Conservation (phyloP, 2,888 invertebrate genomes). For the Drosophila trichaetosa region DNA sequence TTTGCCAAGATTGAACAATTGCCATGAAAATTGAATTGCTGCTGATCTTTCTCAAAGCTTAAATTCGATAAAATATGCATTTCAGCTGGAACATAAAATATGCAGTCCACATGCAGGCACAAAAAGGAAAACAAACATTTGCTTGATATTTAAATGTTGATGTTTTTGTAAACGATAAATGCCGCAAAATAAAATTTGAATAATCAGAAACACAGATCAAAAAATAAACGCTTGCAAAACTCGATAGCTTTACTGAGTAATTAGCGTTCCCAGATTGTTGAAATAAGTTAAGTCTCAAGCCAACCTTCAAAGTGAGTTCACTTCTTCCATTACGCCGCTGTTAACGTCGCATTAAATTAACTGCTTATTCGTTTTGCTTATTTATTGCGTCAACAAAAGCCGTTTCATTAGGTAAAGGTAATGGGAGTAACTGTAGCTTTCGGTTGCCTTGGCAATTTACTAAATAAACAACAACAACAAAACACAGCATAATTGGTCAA, state of each 20-base stretch:
- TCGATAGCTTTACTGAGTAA: slow-evolving; percentile 1
- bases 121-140: not conserved
- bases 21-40: slow-evolving; percentile 56
- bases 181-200: too few relatives aligned
- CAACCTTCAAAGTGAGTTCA: not conserved
- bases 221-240: not conserved
- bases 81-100: slow-evolving; percentile 26
- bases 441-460: slow-evolving; percentile 50
- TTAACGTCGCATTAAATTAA: slow-evolving; percentile 40
- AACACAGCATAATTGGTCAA: slow-evolving; percentile 61
- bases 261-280: not conserved
- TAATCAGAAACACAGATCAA: too few relatives aligned
- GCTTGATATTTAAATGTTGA: too few relatives aligned
- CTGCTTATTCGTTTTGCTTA: slow-evolving; percentile 10
- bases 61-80: slow-evolving; percentile 27
- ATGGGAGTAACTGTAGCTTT: slow-evolving; percentile 9
- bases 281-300: not conserved
- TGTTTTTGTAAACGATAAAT: too few relatives aligned
- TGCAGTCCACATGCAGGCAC: slow-evolving; percentile 12
- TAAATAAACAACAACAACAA: slow-evolving; percentile 11
- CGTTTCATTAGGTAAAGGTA: slow-evolving; percentile 17
- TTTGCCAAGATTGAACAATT: slow-evolving; percentile 44
- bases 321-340: slow-evolving; percentile 34
- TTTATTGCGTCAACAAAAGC: slow-evolving; percentile 33
- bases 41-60: slow-evolving; percentile 22